Percentiles rank a stretch among this genome's conserved stretches.
Conservation (phyloP, 1,140 invertebrate species). For the Doryteuthis pealeii region DNA sequence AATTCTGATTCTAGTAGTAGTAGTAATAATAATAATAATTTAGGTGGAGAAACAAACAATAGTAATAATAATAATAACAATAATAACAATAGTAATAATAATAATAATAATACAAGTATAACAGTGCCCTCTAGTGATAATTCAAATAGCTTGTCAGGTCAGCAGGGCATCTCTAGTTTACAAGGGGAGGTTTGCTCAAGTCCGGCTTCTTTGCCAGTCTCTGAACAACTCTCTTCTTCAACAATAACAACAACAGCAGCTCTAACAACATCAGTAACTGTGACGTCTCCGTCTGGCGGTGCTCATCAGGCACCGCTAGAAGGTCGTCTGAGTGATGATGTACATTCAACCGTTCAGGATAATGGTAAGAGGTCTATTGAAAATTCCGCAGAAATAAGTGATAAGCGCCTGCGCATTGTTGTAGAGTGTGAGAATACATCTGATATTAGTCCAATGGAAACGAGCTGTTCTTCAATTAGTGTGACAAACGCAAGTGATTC, state of each 20-base stretch:
- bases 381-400: background rate
- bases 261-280: too few relatives aligned
- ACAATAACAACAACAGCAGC: too few relatives aligned
- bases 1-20: conserved; percentile 3
- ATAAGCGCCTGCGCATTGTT: background rate
- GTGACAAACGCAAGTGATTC: background rate
- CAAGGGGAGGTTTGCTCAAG: background rate
- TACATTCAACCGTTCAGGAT: background rate
- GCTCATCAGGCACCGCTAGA: background rate
- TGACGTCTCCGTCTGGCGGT: background rate
- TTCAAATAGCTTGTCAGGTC: background rate
- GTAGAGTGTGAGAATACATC: background rate
- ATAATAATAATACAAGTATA: background rate
- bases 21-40: too few relatives aligned
- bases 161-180: background rate
- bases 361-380: background rate
- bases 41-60: too few relatives aligned
- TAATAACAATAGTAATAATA: too few relatives aligned
- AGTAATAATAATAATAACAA: too few relatives aligned
- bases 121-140: conserved; percentile 6
- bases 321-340: background rate
- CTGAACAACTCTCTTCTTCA: background rate
- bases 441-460: background rate
- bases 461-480: background rate
- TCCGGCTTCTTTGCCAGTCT: background rate